These are phyloP conservation scores for Plebejus argus DNA, from an alignment of 2,888 invertebrate species.

Conservation along the genomic window DNA sequence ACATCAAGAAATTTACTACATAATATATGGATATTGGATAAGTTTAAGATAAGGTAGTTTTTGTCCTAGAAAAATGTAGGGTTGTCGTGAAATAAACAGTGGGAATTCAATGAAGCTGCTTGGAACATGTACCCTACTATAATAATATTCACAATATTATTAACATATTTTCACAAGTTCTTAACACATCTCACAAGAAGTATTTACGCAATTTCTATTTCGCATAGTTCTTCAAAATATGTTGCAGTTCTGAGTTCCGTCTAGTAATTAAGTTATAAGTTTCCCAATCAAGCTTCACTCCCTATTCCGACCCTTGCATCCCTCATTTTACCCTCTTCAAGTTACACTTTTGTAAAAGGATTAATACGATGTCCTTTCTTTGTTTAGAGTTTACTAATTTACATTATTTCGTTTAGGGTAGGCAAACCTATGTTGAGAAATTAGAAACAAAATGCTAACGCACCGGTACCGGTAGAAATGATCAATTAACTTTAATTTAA, in stretches of 20 bases:
- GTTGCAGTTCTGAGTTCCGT: constrained; percentile 11
- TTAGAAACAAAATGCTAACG: background rate
- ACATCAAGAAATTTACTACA: too few species aligned
- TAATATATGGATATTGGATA: too few species aligned
- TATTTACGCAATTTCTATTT: constrained; percentile 4
- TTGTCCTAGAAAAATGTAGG: too few species aligned
- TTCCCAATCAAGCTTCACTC: constrained; percentile 6
- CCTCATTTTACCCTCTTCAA: constrained; percentile 7
- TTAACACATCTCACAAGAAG: background rate
- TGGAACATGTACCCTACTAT: too few species aligned
- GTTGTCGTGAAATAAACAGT: too few species aligned
- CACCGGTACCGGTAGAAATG: too few species aligned
- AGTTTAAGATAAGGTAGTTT: too few species aligned
- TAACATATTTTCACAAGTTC: background rate
- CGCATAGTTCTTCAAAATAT: constrained; percentile 32
- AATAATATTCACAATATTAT: too few species aligned
- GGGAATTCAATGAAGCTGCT: too few species aligned
- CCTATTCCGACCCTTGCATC: background rate
- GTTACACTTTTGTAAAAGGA: constrained; percentile 19
- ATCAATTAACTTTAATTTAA: too few species aligned
- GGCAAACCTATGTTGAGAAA: background rate
- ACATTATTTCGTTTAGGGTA: background rate
- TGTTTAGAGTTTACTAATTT: constrained; percentile 5
- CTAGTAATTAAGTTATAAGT: constrained; percentile 16
- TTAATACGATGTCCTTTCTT: constrained; percentile 14